Conservation (phyloP, 2,113 vertebrate species). For the Chaetodon trifascialis region DNA sequence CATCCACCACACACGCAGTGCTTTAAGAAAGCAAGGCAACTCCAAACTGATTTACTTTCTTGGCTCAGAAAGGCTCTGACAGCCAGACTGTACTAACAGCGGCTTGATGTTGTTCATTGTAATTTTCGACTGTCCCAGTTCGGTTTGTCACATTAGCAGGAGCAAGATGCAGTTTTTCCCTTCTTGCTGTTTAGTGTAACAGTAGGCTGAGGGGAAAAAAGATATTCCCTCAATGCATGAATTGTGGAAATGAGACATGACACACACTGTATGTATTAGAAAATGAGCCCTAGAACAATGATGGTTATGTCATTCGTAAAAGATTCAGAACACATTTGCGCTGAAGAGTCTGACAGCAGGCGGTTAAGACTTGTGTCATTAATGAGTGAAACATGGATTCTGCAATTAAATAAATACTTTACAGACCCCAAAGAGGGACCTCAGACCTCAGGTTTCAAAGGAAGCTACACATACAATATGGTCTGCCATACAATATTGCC, state of each 20-base stretch:
- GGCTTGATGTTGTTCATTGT: constrained; percentile 39
- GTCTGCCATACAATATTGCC: constrained; percentile 17
- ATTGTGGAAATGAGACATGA: constrained; percentile 42
- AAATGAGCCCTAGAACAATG: constrained; percentile 34
- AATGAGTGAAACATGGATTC: constrained; percentile 40
- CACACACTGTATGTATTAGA: constrained; percentile 38
- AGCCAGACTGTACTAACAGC: constrained; percentile 11
- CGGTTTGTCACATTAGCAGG: constrained; percentile 24
- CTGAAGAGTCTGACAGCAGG: constrained; percentile 28
- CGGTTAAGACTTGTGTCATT: constrained; percentile 26
- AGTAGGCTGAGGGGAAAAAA: constrained; percentile 7
- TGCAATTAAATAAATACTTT: constrained; percentile 30
- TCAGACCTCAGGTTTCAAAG: constrained; percentile 40
- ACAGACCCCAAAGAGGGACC: constrained; percentile 30
- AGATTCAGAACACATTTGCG: constrained; percentile 44
- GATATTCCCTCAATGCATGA: constrained; percentile 39
- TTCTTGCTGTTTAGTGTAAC: constrained; percentile 30
- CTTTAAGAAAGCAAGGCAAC: not conserved
- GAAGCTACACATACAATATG: constrained; percentile 6
- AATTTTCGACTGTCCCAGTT: constrained; percentile 35
- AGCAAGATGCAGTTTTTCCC: constrained; percentile 14
- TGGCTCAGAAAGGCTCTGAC: constrained; percentile 1
- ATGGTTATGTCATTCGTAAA: constrained; percentile 32
- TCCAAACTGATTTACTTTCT: constrained; percentile 1
- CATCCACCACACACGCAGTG: not conserved